Percentiles rank a stretch among this genome's conserved stretches.
phyloP scores from a whole-genome alignment of 2,888 invertebrate species.

The Timema podura region DNA sequence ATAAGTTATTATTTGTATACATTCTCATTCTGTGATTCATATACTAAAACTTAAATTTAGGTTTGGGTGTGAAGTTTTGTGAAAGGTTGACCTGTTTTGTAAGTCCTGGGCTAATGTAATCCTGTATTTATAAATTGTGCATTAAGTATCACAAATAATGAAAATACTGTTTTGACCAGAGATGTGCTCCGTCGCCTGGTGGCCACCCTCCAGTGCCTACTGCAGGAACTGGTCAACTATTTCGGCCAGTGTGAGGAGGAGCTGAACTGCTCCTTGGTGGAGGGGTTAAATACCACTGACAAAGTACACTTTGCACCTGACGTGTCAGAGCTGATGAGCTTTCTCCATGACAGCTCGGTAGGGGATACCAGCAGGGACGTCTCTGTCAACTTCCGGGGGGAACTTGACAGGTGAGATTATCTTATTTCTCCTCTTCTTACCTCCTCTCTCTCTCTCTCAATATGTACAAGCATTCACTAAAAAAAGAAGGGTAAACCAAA shows the following conservation, averaged over 20 bases:
- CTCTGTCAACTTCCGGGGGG: not conserved
- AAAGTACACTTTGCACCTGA: slow-evolving; percentile 68
- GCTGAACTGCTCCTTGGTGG: slow-evolving; percentile 68
- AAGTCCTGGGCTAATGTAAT: too few species aligned
- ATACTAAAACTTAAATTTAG: too few species aligned
- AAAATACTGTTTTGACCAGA: slow-evolving; percentile 42
- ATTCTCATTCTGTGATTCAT: too few species aligned
- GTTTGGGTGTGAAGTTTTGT: too few species aligned
- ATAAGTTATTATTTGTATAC: too few species aligned
- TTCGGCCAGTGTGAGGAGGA: slow-evolving; percentile 74
- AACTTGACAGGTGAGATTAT: slow-evolving; percentile 8
- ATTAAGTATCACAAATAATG: too few species aligned
- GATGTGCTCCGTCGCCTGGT: slow-evolving; percentile 65
- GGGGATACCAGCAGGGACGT: slow-evolving; percentile 24
- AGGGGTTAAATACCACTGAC: slow-evolving; percentile 34
- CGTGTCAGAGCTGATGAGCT: slow-evolving; percentile 54
- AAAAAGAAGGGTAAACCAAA: too few species aligned
- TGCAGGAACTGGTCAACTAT: slow-evolving; percentile 67
- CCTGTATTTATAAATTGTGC: too few species aligned
- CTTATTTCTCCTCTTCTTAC: too few species aligned
- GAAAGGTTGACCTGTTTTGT: too few species aligned
- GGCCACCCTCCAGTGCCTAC: slow-evolving; percentile 58
- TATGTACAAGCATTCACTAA: too few species aligned
- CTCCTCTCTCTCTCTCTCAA: too few species aligned
- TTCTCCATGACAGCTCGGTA: slow-evolving; percentile 58